Base-by-base conservation (phyloP, 2,797 vertebrate species). In the Poecile montanus region DNA sequence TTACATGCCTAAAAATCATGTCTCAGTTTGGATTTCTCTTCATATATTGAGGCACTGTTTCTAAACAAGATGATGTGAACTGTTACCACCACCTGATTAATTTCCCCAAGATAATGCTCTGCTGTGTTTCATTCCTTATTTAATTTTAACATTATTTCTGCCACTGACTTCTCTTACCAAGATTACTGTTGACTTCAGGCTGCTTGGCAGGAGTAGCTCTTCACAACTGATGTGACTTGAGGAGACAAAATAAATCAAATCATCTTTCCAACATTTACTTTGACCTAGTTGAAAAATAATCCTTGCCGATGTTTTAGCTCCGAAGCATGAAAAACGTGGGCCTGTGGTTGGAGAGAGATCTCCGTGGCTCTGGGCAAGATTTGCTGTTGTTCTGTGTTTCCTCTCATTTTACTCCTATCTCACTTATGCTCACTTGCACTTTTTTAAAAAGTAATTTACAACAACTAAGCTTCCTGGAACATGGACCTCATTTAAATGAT, bases 221-320 rank as follows among this genome's bases (percentile, higher is more conserved):
- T 94, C 30, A 40, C 62, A 78, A 48, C 45, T 71, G 47, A 72
- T 82, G 44, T 88, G 77, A 88, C 81, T 96, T 62, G 47, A 88
- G 65, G 86, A 90, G 70, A 91, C 56, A 94, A 93, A 96, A 93
- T 87, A 87, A 85, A 95, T 95, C 76, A 89, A 91, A 88, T 95
- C 5, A 44, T 91, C 82, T 92, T 95, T 86, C n/a, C 61, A 86
- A 36, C 25, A 58, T 87, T 91, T 96, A 79, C 53, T 94, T 44
- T 96, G 86, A 86, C 80, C 85, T 95, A 88, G 40, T 45, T 95
- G 88, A 96, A 95, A 93, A 94, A 76, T 81, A 81, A 73, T 75
- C 51, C 51, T 82, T 95, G 50, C 36, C 48, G 67, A 22, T 85
- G 29, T 79, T 94, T 86, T 88, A 63, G 63, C 56, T 95, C 58